Percentiles rank a stretch among this genome's conserved stretches.
These are phyloP conservation scores for Meles meles DNA, from an alignment of 2,113 vertebrate species.

Conservation along the genomic window DNA sequence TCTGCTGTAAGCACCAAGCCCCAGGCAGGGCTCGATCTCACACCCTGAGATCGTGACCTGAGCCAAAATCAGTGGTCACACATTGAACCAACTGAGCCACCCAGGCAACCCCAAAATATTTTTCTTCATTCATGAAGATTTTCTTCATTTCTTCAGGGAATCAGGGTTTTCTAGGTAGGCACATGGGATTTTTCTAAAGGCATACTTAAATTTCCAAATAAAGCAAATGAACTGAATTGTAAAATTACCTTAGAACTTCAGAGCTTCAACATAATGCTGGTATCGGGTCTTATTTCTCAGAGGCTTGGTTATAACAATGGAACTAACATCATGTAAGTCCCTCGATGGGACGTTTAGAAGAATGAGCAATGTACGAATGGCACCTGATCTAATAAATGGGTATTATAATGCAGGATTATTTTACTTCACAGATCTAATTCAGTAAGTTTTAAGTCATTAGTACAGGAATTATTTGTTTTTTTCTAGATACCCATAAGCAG, in stretches of 20 bases:
- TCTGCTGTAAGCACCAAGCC: not conserved
- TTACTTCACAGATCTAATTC: not conserved
- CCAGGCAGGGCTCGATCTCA: not conserved
- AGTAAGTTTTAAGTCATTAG: not conserved
- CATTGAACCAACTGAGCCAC: not conserved
- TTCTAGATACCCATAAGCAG: constrained; percentile 85
- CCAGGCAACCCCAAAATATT: not conserved
- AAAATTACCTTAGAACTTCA: not conserved
- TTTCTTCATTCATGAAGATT: not conserved
- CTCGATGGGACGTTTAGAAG: not conserved
- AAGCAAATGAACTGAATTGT: not conserved
- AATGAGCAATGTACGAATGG: not conserved
- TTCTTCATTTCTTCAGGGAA: not conserved
- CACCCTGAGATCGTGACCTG: not conserved
- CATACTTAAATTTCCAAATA: not conserved
- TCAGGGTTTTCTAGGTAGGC: not conserved
- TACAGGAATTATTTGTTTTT: constrained; percentile 56
- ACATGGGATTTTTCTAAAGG: not conserved
- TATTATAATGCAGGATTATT: not conserved
- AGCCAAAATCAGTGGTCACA: not conserved
- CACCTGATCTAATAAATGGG: not conserved
- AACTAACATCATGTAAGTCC: not conserved
- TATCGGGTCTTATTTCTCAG: not conserved
- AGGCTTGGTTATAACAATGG: not conserved
- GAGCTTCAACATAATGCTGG: not conserved